These are phyloP conservation scores for Sepiola atlantica DNA, from an alignment of 2,888 invertebrate genomes.

Conservation along the genomic window DNA sequence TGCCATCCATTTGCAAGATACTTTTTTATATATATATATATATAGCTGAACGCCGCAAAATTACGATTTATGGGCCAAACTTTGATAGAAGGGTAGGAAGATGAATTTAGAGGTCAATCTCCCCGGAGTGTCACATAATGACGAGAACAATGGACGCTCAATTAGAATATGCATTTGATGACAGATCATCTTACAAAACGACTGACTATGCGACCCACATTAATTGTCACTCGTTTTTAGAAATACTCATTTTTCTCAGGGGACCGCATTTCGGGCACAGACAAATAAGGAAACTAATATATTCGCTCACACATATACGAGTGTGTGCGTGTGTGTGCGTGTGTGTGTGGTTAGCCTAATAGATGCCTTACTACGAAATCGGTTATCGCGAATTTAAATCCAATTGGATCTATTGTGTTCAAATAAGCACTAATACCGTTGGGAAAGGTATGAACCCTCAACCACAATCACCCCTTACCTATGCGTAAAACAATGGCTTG, in stretches of 20 bases:
- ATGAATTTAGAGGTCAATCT: neutral
- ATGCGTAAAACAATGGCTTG: too few relatives aligned
- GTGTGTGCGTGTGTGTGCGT: too few relatives aligned
- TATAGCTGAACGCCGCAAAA: neutral
- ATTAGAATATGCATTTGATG: neutral
- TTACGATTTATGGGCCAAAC: neutral
- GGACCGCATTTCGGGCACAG: neutral
- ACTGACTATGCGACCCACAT: neutral
- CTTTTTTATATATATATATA: too few relatives aligned
- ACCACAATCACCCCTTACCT: too few relatives aligned
- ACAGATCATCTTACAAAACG: neutral
- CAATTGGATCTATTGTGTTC: too few relatives aligned
- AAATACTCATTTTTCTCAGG: neutral
- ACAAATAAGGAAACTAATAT: neutral
- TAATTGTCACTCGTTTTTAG: neutral
- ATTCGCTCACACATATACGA: neutral
- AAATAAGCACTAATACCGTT: too few relatives aligned
- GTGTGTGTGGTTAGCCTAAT: too few relatives aligned
- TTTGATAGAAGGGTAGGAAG: neutral
- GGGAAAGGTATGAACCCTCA: too few relatives aligned
- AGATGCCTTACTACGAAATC: too few relatives aligned
- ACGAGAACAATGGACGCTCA: neutral
- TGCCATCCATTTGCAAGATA: neutral
- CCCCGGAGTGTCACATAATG: neutral
- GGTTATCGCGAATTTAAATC: too few relatives aligned